Percentiles rank a stretch among this genome's conserved stretches.
phyloP scores from a whole-genome alignment of 1,140 invertebrate species.

The Hylaeus volcanicus region DNA sequence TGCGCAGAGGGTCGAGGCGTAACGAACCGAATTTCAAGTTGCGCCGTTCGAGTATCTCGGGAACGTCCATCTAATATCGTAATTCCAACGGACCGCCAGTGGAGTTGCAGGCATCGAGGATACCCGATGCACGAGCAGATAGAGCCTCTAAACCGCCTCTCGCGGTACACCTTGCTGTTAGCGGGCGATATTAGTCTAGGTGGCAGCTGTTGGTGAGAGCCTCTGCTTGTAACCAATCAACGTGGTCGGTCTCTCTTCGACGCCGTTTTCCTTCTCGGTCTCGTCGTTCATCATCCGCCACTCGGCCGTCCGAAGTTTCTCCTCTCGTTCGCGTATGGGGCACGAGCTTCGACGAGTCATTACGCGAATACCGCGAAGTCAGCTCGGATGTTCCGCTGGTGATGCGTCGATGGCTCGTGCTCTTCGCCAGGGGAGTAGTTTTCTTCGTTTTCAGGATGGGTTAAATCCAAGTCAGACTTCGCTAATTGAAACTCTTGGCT shows the following conservation, averaged over 20 bases:
- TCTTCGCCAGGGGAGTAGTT: too few relatives aligned
- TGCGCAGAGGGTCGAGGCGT: too few relatives aligned
- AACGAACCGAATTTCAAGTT: not conserved
- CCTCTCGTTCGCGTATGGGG: constrained; percentile 32
- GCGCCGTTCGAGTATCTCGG: not conserved
- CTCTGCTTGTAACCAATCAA: constrained; percentile 62
- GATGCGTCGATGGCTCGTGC: not conserved
- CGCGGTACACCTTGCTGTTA: constrained; percentile 57
- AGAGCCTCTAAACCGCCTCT: constrained; percentile 41
- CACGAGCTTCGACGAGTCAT: constrained; percentile 53
- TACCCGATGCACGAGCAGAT: constrained; percentile 55
- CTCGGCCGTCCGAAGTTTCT: constrained; percentile 49
- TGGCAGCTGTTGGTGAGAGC: constrained; percentile 63
- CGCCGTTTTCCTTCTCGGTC: constrained; percentile 45
- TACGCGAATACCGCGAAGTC: constrained; percentile 54
- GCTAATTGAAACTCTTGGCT: too few relatives aligned
- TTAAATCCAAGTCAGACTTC: too few relatives aligned
- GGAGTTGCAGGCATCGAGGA: constrained; percentile 46
- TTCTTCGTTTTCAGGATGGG: too few relatives aligned
- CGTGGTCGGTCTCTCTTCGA: constrained; percentile 44
- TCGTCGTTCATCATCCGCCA: constrained; percentile 57
- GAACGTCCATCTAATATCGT: not conserved
- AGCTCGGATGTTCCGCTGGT: not conserved
- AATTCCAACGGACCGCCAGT: constrained; percentile 10
- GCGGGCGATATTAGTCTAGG: constrained; percentile 63